Percentiles rank a stretch among this genome's conserved stretches.
Conservation (phyloP, 2,113 vertebrate genomes). For the Pollachius pollachius region DNA sequence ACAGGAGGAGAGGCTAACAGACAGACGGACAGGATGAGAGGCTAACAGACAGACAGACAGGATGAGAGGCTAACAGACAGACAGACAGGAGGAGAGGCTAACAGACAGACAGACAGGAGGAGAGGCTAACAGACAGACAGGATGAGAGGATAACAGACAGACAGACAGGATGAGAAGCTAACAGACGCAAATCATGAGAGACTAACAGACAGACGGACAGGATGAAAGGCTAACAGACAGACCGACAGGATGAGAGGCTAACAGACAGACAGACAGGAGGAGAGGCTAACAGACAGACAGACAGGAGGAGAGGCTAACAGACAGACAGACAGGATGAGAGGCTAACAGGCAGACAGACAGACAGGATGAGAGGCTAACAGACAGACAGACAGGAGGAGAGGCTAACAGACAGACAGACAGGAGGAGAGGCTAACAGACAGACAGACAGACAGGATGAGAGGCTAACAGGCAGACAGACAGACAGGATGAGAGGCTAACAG, state of each 20-base stretch:
- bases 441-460: not conserved
- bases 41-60: constrained; percentile 22
- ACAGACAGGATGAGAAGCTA: constrained; percentile 18
- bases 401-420: constrained; percentile 24
- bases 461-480: not conserved
- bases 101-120: not conserved
- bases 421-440: constrained; percentile 1
- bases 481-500: not conserved
- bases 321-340: constrained; percentile 1
- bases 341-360: not conserved
- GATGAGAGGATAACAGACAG: constrained; percentile 11
- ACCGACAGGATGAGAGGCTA: constrained; percentile 2
- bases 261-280: not conserved
- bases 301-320: not conserved
- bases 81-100: not conserved
- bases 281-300: not conserved
- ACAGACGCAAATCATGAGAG: not conserved
- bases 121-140: constrained; percentile 4
- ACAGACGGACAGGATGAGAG: not conserved
- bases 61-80: not conserved
- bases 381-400: constrained; percentile 11
- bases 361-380: not conserved
- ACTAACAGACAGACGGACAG: constrained; percentile 2
- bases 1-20: constrained; percentile 3
- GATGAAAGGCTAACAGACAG: not conserved